Conservation (phyloP, 2,888 invertebrate species). For the Acronicta leporina region DNA sequence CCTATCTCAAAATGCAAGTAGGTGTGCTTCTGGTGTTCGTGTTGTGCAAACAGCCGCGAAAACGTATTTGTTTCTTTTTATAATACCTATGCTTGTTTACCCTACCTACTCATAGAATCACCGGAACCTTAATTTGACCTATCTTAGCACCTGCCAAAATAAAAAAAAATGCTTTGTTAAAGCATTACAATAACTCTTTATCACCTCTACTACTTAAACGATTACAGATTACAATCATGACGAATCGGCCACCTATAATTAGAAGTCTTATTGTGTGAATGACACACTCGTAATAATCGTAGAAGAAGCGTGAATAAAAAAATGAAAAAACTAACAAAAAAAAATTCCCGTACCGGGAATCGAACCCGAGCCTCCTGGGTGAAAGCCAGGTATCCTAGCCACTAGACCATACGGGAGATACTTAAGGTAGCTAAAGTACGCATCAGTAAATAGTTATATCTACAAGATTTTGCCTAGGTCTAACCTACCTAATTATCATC, state of each 20-base stretch:
- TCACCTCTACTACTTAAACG: conserved; percentile 15
- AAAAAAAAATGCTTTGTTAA: neutral
- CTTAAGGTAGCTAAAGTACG: fast-evolving
- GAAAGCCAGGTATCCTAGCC: conserved; percentile 93
- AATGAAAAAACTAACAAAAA: conserved; percentile 18
- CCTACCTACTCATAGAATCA: neutral
- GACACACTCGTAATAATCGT: conserved; percentile 13
- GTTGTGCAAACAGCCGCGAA: conserved; percentile 6
- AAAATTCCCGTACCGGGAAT: conserved; percentile 91
- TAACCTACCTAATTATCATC: too few relatives aligned
- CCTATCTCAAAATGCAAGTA: conserved; percentile 56
- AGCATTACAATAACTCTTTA: conserved; percentile 13
- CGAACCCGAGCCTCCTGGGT: conserved; percentile 93
- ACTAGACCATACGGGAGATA: conserved; percentile 90
- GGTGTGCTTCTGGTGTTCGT: conserved; percentile 34
- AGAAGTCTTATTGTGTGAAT: conserved; percentile 21
- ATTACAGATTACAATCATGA: conserved; percentile 24
- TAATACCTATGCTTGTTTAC: neutral
- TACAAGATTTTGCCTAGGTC: too few relatives aligned
- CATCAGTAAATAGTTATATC: neutral
- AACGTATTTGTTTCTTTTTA: neutral
- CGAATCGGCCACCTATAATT: conserved; percentile 12
- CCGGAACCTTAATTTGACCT: neutral
- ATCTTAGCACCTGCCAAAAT: neutral
- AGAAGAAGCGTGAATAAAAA: neutral